Evolutionary conservation across 2,888 invertebrate genomes (phyloP).

Genomic region (Hydrotaea diabolus): DNA sequence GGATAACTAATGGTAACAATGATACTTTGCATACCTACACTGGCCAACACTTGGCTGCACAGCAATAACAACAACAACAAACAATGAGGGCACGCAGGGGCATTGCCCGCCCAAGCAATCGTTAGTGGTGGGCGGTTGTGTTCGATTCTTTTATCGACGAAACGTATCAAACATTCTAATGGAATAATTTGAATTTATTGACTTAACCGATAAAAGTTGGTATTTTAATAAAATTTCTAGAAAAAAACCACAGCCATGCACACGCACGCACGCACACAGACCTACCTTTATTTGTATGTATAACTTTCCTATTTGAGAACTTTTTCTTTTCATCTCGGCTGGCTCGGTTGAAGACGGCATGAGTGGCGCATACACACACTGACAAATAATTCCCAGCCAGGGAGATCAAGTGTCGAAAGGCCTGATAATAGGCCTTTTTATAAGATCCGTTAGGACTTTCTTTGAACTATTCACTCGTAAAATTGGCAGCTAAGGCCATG

Average conservation of each 20-base stretch:
- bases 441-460: too few species aligned
- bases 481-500: too few species aligned
- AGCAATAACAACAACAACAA: neutral
- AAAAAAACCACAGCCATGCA: neutral
- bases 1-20: slow-evolving; percentile 20
- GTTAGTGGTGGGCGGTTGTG: neutral
- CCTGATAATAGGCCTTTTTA: too few species aligned
- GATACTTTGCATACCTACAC: slow-evolving; percentile 27
- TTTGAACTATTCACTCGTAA: too few species aligned
- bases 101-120: too few species aligned
- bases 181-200: slow-evolving; percentile 39
- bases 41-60: neutral
- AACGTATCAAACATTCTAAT: slow-evolving; percentile 28
- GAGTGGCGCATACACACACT: too few species aligned
- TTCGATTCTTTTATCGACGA: neutral
- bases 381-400: too few species aligned
- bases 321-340: neutral
- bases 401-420: too few species aligned
- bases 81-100: too few species aligned
- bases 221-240: slow-evolving; percentile 9
- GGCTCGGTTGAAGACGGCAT: too few species aligned
- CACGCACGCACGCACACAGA: neutral
- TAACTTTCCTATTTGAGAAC: neutral
- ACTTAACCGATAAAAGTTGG: slow-evolving; percentile 17
- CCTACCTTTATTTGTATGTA: neutral